phyloP scores from a whole-genome alignment of 2,888 invertebrate species.

The Stenotaenia linearis region DNA sequence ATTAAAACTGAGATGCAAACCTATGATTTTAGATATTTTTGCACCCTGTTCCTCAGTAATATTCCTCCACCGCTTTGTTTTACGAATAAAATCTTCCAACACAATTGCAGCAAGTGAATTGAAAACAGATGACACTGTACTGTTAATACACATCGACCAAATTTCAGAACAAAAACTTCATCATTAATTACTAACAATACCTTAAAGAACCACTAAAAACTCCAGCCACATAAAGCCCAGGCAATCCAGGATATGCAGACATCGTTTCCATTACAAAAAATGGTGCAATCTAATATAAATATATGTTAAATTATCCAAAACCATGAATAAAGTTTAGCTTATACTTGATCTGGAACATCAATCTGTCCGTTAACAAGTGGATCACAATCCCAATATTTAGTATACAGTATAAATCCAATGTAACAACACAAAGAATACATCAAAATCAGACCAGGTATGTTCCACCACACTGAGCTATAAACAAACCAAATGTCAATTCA shows the following conservation, averaged over 20 bases:
- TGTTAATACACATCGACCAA: not conserved
- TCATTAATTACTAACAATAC: not conserved
- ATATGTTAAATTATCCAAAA: not conserved
- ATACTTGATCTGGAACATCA: constrained; percentile 21
- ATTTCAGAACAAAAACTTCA: not conserved
- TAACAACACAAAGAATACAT: constrained; percentile 26
- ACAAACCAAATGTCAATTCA: not conserved
- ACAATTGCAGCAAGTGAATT: constrained; percentile 22
- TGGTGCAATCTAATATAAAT: constrained; percentile 12
- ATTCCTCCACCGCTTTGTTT: not conserved
- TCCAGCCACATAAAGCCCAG: constrained; percentile 29
- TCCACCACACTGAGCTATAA: constrained; percentile 17
- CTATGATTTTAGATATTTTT: constrained; percentile 22
- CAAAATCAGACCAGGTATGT: constrained; percentile 17
- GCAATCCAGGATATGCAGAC: constrained; percentile 10
- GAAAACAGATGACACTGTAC: constrained; percentile 29
- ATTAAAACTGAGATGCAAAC: not conserved
- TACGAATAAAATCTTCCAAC: constrained; percentile 24
- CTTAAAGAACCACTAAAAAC: constrained; percentile 31
- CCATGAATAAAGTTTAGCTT: not conserved
- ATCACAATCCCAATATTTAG: constrained; percentile 3
- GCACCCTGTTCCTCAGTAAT: constrained; percentile 26
- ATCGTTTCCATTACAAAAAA: constrained; percentile 30
- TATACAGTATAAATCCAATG: constrained; percentile 21
- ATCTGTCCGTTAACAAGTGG: not conserved